Evolutionary conservation across 2,888 invertebrate species (phyloP), one percentile per base, ranked within the genome.

Genomic region (Chymomyza caudatula): DNA sequence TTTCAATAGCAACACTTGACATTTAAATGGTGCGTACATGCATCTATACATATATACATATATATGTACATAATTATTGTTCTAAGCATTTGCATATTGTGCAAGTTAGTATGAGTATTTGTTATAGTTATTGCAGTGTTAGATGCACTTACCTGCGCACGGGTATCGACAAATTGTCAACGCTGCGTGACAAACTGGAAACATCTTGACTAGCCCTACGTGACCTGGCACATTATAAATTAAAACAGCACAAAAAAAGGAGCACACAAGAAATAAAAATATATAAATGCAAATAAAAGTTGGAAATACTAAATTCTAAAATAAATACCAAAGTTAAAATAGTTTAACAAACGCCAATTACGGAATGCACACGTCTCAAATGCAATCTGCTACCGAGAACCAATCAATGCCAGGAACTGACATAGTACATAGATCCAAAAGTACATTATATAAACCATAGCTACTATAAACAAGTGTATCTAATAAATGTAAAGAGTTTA

Each of bases 201-300:
- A 93, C 92, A 91, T 96, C 96, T 92, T 96, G 96, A 87, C 96
- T 96, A 89, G 96, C 94, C 91, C 96, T 94, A 91, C 96, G 94
- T 92, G 95, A 95, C 94, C 96, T 96, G 69, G 93, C 87, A 87
- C 88, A 87, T 85, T 80, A 61, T 61, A 76, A 80, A 78, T 77
- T 70, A 68, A 83, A 79, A 72, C 71, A 68, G 69, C 68, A 44
- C 63, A 66, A 63, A 67, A 66, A 58, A 62, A 57, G 20, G 56
- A 63, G n/a, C 37, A 65, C 62, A 59, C 56, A 66, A 65, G 29
- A 55, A 51, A 60, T 23, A 65, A 56, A 20, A 52, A 53, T 56
- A 37, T 51, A 62, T 47, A 64, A 59, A 53, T 51, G 29, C 58
- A 49, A 63, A 51, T 11, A 51, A 19, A 19, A 51, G 4, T 20